phyloP scores from a whole-genome alignment of 1,140 invertebrate genomes.

The Solen grandis region DNA sequence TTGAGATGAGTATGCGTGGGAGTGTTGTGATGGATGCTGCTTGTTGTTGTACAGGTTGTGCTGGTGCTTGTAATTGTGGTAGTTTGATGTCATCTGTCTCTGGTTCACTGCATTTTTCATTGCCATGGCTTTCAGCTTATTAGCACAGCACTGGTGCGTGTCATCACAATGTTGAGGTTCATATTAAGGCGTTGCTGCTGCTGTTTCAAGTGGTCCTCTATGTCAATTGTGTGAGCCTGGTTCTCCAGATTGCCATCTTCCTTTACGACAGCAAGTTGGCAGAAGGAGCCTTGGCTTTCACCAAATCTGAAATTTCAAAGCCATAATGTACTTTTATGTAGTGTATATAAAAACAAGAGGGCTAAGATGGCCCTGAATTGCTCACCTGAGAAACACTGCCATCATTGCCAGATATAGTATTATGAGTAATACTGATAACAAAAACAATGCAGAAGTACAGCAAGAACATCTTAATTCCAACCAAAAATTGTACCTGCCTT shows the following conservation, averaged over 20 bases:
- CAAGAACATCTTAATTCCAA: too few relatives aligned
- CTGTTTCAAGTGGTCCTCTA: slow-evolving; percentile 64
- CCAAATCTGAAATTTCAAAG: slow-evolving; percentile 84
- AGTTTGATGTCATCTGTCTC: slow-evolving; percentile 37
- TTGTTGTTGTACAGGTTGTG: slow-evolving; percentile 62
- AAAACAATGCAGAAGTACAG: too few relatives aligned
- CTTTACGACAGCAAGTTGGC: slow-evolving; percentile 84
- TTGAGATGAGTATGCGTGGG: neutral
- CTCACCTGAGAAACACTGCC: too few relatives aligned
- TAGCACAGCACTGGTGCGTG: slow-evolving; percentile 53
- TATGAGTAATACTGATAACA: too few relatives aligned
- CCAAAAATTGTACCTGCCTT: too few relatives aligned
- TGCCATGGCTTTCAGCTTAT: slow-evolving; percentile 52
- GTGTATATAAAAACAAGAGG: too few relatives aligned
- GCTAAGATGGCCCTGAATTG: too few relatives aligned
- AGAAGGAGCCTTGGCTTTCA: slow-evolving; percentile 85
- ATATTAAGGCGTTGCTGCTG: slow-evolving; percentile 60
- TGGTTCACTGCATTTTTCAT: slow-evolving; percentile 43
- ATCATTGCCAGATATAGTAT: too few relatives aligned
- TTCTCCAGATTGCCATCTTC: slow-evolving; percentile 82
- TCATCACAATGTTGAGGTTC: slow-evolving; percentile 64
- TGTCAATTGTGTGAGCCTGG: slow-evolving; percentile 65
- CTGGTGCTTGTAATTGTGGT: slow-evolving; percentile 59
- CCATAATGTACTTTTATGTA: slow-evolving; percentile 35
- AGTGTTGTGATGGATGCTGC: slow-evolving; percentile 25